phyloP scores from a whole-genome alignment of 2,797 vertebrate species.

The Astyanax mexicanus region DNA sequence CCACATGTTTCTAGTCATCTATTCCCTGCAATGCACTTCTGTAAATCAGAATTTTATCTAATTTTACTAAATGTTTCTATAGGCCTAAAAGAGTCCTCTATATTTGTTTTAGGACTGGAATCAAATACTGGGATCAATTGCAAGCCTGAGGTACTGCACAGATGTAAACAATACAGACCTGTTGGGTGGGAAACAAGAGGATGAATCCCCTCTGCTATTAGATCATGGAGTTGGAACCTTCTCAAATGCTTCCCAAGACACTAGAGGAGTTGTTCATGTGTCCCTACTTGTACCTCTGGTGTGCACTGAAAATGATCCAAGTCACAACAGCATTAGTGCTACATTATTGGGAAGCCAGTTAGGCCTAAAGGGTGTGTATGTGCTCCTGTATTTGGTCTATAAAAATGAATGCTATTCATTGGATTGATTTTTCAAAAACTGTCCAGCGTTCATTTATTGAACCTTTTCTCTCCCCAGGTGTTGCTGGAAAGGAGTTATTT shows the following conservation, averaged over 20 bases:
- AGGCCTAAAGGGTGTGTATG: slow-evolving; percentile 69
- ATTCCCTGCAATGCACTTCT: neutral
- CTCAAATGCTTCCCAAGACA: slow-evolving; percentile 37
- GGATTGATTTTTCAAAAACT: neutral
- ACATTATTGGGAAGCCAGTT: slow-evolving; percentile 70
- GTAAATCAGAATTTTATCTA: too few species aligned
- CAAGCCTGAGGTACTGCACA: slow-evolving; percentile 72
- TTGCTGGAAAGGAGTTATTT: slow-evolving; percentile 61
- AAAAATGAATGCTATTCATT: neutral
- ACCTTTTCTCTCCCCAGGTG: slow-evolving; percentile 49
- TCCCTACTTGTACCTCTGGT: slow-evolving; percentile 70
- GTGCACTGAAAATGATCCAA: slow-evolving; percentile 48
- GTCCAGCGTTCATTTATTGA: neutral
- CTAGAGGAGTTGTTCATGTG: slow-evolving; percentile 47
- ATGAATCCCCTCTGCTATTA: slow-evolving; percentile 40
- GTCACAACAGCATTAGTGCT: slow-evolving; percentile 57
- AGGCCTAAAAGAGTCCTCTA: neutral
- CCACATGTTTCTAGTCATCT: too few species aligned
- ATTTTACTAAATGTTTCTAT: slow-evolving; percentile 4
- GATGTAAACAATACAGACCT: slow-evolving; percentile 37
- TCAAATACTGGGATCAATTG: slow-evolving; percentile 71
- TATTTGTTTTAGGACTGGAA: slow-evolving; percentile 79
- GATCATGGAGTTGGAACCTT: slow-evolving; percentile 41
- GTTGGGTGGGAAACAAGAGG: slow-evolving; percentile 26
- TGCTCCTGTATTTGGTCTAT: neutral